Evolutionary conservation across 2,113 vertebrate species (phyloP).

Genomic region (Sylvietta virens): DNA sequence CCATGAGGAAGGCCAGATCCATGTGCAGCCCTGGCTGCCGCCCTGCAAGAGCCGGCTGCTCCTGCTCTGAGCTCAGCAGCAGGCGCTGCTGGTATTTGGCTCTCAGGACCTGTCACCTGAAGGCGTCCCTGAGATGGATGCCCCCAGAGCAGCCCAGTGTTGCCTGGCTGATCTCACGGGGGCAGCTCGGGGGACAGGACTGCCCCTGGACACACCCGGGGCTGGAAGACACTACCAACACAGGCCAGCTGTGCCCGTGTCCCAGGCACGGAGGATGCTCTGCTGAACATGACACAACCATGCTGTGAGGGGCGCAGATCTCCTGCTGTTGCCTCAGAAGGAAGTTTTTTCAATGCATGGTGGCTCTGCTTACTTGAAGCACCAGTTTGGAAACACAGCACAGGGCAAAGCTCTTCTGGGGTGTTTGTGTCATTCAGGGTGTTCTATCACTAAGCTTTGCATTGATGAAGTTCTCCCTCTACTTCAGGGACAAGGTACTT

Average conservation of each 20-base stretch:
- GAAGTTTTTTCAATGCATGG: neutral
- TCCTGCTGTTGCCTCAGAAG: neutral
- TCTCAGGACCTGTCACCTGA: rapidly evolving
- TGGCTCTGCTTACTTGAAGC: neutral
- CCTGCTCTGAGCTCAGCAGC: neutral
- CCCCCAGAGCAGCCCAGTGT: rapidly evolving
- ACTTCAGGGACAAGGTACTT: neutral
- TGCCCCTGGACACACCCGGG: neutral
- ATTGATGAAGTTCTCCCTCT: neutral
- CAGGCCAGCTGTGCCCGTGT: rapidly evolving
- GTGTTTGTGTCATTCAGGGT: neutral
- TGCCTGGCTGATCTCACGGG: rapidly evolving
- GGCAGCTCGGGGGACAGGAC: rapidly evolving
- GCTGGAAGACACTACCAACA: neutral
- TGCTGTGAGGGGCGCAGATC: neutral
- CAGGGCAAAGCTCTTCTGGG: neutral
- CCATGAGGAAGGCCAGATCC: neutral
- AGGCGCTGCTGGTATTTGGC: neutral
- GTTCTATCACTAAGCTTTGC: neutral
- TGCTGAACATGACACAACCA: neutral
- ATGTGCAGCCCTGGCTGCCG: neutral
- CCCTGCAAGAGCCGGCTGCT: neutral
- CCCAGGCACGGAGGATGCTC: neutral
- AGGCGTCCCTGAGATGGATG: neutral
- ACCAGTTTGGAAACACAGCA: neutral